These are phyloP conservation scores for Acanthochromis polyacanthus DNA, from an alignment of 2,113 vertebrate genomes.

Conservation along the genomic window DNA sequence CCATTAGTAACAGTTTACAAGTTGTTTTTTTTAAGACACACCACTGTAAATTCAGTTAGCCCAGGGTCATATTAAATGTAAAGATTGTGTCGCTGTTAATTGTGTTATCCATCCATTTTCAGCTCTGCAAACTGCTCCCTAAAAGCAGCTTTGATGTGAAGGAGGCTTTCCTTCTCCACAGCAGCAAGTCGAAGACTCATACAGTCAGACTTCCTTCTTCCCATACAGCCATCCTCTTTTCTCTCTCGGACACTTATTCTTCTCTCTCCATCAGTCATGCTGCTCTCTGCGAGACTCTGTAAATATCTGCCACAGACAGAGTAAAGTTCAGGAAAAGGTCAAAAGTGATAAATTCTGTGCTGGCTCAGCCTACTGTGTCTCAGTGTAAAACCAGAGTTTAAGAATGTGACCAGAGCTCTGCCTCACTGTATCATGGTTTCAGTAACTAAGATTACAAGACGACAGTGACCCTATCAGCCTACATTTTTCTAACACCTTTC, in stretches of 20 bases:
- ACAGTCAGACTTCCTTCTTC: conserved; percentile 26
- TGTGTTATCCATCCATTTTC: conserved; percentile 53
- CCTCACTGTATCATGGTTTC: background rate
- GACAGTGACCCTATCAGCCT: background rate
- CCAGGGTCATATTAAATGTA: conserved; percentile 28
- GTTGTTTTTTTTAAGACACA: conserved; percentile 1
- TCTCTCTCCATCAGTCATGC: conserved; percentile 44
- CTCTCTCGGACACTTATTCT: conserved; percentile 31
- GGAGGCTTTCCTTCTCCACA: conserved; percentile 13
- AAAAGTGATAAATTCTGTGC: conserved; percentile 57
- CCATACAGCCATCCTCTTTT: conserved; percentile 20
- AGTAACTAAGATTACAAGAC: conserved; percentile 14
- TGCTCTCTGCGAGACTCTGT: conserved; percentile 40
- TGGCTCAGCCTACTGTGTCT: conserved; percentile 18
- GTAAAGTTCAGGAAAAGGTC: conserved; percentile 78
- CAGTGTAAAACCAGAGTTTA: conserved; percentile 29
- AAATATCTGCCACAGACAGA: conserved; percentile 63
- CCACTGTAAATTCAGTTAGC: conserved; percentile 40
- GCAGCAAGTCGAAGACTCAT: background rate
- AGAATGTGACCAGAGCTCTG: conserved; percentile 21
- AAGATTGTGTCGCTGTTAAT: conserved; percentile 45
- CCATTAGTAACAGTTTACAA: conserved; percentile 39
- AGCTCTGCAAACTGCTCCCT: conserved; percentile 30
- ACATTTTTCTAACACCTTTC: conserved; percentile 28
- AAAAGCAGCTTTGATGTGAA: conserved; percentile 46